Conservation (phyloP, 1,140 invertebrate species). For the Dufourea novaeangliae region DNA sequence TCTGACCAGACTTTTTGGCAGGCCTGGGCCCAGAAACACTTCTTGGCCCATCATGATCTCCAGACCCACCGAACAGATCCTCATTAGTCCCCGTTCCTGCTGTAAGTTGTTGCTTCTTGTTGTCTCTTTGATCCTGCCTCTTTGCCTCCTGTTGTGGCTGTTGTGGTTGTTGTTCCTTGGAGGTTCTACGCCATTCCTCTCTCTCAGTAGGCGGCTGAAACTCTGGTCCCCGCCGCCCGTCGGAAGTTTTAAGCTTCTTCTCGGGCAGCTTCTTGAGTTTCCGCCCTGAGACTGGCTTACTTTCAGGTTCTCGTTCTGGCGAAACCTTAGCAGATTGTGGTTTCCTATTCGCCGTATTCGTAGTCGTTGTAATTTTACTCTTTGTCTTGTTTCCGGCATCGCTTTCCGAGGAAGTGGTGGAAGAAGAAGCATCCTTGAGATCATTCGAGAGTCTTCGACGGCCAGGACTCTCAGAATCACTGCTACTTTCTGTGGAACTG, state of each 20-base stretch:
- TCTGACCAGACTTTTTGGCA: constrained; percentile 74
- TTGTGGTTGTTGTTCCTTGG: constrained; percentile 75
- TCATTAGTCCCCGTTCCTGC: constrained; percentile 65
- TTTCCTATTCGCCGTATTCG: constrained; percentile 31
- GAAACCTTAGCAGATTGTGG: constrained; percentile 33
- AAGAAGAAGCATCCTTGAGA: constrained; percentile 71
- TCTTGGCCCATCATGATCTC: constrained; percentile 82
- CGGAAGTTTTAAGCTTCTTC: constrained; percentile 94
- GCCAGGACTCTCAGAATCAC: constrained; percentile 74
- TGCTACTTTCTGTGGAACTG: constrained; percentile 77
- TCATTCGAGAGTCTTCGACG: constrained; percentile 43
- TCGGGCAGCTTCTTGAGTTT: constrained; percentile 87
- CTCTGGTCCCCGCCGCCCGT: constrained; percentile 88
- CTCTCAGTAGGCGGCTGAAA: constrained; percentile 87
- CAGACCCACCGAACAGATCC: constrained; percentile 78
- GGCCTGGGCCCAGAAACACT: constrained; percentile 78
- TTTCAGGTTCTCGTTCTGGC: constrained; percentile 60
- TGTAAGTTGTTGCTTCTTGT: constrained; percentile 75
- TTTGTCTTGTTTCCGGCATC: constrained; percentile 64
- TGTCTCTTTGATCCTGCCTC: constrained; percentile 81
- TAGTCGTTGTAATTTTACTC: constrained; percentile 40
- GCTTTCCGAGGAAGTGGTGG: constrained; percentile 77
- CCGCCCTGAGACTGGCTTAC: constrained; percentile 77
- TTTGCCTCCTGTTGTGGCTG: constrained; percentile 56
- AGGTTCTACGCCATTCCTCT: constrained; percentile 86